phyloP scores from a whole-genome alignment of 2,113 vertebrate genomes.

The Uria aalge region DNA sequence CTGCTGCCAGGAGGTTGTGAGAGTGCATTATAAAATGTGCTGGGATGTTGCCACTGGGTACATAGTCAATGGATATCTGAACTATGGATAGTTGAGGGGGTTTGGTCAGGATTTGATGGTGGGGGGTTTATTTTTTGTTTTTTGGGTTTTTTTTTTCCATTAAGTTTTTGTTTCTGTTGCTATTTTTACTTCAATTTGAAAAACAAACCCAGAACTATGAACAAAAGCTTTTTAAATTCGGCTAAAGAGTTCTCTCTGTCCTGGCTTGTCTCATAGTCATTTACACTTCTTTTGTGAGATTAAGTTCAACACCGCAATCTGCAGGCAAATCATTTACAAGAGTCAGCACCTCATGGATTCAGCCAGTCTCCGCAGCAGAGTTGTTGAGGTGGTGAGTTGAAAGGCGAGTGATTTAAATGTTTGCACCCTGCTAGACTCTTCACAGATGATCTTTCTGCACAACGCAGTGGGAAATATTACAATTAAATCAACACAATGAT shows the following conservation, averaged over 20 bases:
- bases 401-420: constrained; percentile 7
- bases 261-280: background rate
- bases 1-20: background rate
- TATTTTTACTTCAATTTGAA: background rate
- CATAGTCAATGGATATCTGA: background rate
- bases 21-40: background rate
- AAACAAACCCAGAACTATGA: background rate
- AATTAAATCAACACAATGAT: background rate
- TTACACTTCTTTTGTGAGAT: background rate
- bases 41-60: background rate
- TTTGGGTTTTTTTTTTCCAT: background rate
- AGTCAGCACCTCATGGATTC: background rate
- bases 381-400: background rate
- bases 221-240: background rate
- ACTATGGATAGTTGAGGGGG: background rate
- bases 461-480: background rate
- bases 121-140: background rate
- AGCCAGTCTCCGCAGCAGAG: background rate
- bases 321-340: background rate
- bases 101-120: background rate
- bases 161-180: background rate
- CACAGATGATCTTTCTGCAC: background rate
- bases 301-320: background rate
- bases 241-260: background rate
- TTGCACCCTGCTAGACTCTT: constrained; percentile 1